These are phyloP conservation scores for Pectinophora gossypiella DNA, from an alignment of 1,140 invertebrate species.

Conservation along the genomic window DNA sequence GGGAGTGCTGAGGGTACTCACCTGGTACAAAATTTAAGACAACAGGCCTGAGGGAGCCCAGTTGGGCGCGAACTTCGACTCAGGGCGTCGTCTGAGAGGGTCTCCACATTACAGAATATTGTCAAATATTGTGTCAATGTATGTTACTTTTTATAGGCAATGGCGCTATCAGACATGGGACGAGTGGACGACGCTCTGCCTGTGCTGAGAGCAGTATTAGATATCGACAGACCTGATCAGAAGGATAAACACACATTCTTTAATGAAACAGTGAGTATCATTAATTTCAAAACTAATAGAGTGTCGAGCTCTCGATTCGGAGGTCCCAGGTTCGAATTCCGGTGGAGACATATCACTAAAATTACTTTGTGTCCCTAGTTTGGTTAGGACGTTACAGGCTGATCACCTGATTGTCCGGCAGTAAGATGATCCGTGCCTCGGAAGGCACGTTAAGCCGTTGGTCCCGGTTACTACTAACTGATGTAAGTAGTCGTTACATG, in stretches of 20 bases:
- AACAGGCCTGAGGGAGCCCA: no score
- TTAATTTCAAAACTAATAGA: neutral
- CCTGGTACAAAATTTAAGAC: no score
- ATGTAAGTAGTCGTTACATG: no score
- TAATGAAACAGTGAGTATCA: constrained; percentile 53
- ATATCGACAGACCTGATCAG: constrained; percentile 71
- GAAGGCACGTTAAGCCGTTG: no score
- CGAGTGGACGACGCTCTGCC: constrained; percentile 80
- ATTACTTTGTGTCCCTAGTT: constrained; percentile 7
- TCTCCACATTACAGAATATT: no score
- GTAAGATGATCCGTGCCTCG: neutral
- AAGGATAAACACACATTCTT: constrained; percentile 72
- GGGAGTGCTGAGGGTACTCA: no score
- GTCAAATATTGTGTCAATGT: constrained; percentile 1
- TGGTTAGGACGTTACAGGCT: neutral
- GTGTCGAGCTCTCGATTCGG: neutral
- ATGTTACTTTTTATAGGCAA: constrained; percentile 62
- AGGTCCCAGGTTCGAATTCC: neutral
- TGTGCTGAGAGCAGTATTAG: constrained; percentile 76
- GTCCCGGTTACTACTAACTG: no score
- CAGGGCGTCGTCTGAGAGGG: no score
- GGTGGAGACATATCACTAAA: neutral
- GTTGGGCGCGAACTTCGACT: no score
- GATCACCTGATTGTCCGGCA: no score
- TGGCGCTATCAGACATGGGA: constrained; percentile 77